A percentile compares a stretch with the other conserved stretches of the same genome.
Evolutionary conservation across 1,140 invertebrate genomes (phyloP).

Genomic region (Drosophila kurseongensis): DNA sequence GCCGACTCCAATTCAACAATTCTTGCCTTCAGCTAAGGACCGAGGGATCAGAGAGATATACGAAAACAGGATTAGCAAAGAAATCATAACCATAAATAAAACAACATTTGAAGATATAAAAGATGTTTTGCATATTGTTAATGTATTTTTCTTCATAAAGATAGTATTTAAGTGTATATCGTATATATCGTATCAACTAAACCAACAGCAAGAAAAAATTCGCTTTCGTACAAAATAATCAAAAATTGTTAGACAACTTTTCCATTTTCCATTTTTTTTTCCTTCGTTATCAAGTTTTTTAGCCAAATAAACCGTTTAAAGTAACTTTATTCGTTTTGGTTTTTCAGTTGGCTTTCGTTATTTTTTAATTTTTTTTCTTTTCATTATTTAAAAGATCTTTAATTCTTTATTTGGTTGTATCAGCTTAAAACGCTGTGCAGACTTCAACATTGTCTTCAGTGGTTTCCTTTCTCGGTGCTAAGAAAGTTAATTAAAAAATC

Average conservation of each 20-base stretch:
- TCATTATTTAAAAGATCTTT: slow-evolving; percentile 63
- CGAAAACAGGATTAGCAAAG: slow-evolving; percentile 41
- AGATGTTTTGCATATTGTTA: slow-evolving; percentile 64
- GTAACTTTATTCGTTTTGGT: slow-evolving; percentile 48
- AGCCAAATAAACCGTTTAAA: slow-evolving; percentile 37
- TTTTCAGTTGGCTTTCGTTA: slow-evolving; percentile 43
- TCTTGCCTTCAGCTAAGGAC: slow-evolving; percentile 65
- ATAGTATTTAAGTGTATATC: slow-evolving; percentile 55
- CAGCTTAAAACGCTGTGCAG: slow-evolving; percentile 79
- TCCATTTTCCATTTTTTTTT: slow-evolving; percentile 55
- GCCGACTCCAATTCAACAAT: slow-evolving; percentile 86
- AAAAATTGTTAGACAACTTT: slow-evolving; percentile 63
- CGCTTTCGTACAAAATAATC: slow-evolving; percentile 72
- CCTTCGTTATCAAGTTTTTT: slow-evolving; percentile 25
- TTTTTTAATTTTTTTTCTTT: slow-evolving; percentile 20
- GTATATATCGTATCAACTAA: slow-evolving; percentile 75
- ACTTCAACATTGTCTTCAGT: slow-evolving; percentile 62
- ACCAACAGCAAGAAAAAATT: slow-evolving; percentile 84
- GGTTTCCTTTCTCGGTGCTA: slow-evolving; percentile 46
- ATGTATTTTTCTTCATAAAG: slow-evolving; percentile 56
- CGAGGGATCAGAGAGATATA: slow-evolving; percentile 19
- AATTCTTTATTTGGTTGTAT: slow-evolving; percentile 65
- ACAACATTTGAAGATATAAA: slow-evolving; percentile 44
- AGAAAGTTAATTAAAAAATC: slow-evolving; percentile 49
- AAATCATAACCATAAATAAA: slow-evolving; percentile 53